A percentile compares a stretch with the other conserved stretches of the same genome.
Conservation (phyloP, 1,140 invertebrate species). For the Aplysia californica region DNA sequence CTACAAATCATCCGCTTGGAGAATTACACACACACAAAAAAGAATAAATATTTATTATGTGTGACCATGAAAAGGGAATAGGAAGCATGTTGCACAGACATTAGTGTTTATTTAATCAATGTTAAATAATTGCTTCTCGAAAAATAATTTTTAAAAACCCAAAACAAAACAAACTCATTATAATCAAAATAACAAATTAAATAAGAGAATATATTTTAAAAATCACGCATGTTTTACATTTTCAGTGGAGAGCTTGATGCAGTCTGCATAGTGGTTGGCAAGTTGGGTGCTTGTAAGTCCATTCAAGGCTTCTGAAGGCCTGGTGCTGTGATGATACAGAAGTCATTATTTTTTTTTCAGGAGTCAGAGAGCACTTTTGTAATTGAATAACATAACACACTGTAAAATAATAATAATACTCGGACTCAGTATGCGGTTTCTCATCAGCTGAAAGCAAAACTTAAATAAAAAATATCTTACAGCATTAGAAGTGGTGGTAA, state of each 20-base stretch:
- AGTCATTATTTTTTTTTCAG: no score
- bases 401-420: not conserved
- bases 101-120: not conserved
- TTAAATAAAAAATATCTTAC: not conserved
- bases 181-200: slow-evolving; percentile 1
- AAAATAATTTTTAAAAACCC: not conserved
- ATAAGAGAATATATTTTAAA: not conserved
- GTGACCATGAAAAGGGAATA: not conserved
- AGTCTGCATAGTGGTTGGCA: slow-evolving; percentile 76
- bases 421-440: not conserved
- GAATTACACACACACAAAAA: no score
- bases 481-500: not conserved
- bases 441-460: not conserved
- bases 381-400: not conserved
- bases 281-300: slow-evolving; percentile 68
- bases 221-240: slow-evolving; percentile 73
- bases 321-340: no score
- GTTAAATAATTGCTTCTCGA: not conserved
- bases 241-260: slow-evolving; percentile 77
- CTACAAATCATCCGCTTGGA: no score
- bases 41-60: not conserved
- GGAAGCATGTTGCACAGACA: not conserved
- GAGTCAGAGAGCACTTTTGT: slow-evolving; percentile 12
- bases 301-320: slow-evolving; percentile 44
- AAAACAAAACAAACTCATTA: not conserved